Evolutionary conservation across 2,113 vertebrate species (phyloP), one percentile per base, ranked within the genome.

Genomic region (Carassius carassius): DNA sequence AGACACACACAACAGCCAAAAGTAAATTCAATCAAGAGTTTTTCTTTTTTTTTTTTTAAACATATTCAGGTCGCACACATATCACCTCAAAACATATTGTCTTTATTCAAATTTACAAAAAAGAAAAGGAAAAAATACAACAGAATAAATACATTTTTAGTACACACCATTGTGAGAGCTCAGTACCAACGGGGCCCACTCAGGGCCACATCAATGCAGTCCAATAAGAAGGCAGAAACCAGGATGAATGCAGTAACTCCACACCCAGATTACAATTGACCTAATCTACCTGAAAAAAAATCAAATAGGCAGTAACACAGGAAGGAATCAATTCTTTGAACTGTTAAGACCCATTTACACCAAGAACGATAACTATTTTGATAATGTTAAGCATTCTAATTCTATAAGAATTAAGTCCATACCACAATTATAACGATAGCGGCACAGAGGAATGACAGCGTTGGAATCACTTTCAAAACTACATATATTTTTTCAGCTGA

Each of bases 21-120:
- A 4, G 63, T 29, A 69, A 58, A 74, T 51, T 23, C 5, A 89
- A 90, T 91, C 86, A 89, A 79, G 77, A 84, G 74, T 21, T 74
- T 16, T 79, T 54, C 29, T 67, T n/a, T n/a, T n/a, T n/a, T n/a
- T n/a, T n/a, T n/a, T n/a, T n/a, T n/a, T 1, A 21, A 10, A 32
- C 16, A 63, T 87, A 81, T 87, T 89, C 77, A 84, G 29, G 75
- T 86, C 77, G 86, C 84, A 85, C 89, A 89, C 86, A 89, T 89
- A 88, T 89, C 84, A 88, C 85, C 91, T 93, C 91, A 84, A 94
- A 93, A 93, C 90, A 91, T 82, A 91, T 89, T 63, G 70, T 92
- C 92, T 94, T 94, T 94, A 94, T 94, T 94, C 88, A 93, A 93
- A 93, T 93, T 92, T 95, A 94, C 92, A 93, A 94, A 94, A 94